These are phyloP conservation scores for Melanerpes formicivorus DNA, from an alignment of 2,113 vertebrate species.

Conservation along the genomic window DNA sequence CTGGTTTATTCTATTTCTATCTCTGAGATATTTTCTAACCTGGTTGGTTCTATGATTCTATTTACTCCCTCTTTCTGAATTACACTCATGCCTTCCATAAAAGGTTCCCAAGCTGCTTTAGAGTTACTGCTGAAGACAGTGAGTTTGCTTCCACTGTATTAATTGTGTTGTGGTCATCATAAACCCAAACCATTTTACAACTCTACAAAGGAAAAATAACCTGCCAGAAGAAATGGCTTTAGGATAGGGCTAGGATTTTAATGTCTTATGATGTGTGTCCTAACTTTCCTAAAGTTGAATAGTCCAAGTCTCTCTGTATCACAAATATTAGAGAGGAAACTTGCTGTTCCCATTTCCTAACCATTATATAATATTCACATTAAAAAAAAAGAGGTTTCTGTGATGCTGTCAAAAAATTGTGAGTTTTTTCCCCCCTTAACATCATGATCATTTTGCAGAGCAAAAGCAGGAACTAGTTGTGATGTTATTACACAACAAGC, in stretches of 20 bases:
- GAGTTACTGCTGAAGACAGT: background rate
- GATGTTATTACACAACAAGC: conserved; percentile 9
- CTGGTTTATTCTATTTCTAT: no score
- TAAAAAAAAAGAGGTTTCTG: background rate
- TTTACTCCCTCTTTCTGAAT: background rate
- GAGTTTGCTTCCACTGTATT: background rate
- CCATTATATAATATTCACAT: background rate
- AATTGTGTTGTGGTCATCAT: background rate
- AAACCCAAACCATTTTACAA: background rate
- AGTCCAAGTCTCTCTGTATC: background rate
- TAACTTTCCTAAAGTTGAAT: background rate
- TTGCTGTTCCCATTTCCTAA: background rate
- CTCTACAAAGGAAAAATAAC: background rate
- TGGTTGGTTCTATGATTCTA: no score
- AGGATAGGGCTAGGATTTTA: background rate
- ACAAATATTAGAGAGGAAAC: background rate
- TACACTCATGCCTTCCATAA: background rate
- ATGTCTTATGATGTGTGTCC: background rate
- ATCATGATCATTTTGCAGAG: background rate
- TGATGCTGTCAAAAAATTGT: conserved; percentile 17
- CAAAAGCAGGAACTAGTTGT: background rate
- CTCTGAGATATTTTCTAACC: no score
- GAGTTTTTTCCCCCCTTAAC: background rate
- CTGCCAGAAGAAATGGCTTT: background rate
- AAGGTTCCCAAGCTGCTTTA: background rate